phyloP scores from a whole-genome alignment of 1,140 invertebrate genomes.

The Formica exsecta region DNA sequence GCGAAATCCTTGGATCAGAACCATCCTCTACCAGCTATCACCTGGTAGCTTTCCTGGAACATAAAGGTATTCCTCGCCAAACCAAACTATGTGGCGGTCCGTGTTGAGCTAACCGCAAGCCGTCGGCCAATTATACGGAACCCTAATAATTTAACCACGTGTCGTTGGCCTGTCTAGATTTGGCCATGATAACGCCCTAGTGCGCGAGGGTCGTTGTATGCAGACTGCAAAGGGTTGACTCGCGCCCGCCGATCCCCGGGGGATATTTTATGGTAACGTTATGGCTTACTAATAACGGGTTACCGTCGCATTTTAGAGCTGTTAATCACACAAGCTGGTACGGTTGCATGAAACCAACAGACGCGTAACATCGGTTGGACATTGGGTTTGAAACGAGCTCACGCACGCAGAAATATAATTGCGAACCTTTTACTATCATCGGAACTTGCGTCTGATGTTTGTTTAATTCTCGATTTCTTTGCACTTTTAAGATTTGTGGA shows the following conservation, averaged over 20 bases:
- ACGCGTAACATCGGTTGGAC: slow-evolving; percentile 62
- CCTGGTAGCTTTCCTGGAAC: slow-evolving; percentile 18
- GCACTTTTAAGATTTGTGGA: background rate
- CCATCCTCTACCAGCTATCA: background rate
- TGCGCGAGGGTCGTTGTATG: slow-evolving; percentile 53
- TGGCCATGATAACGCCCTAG: slow-evolving; percentile 75
- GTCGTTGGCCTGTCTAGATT: slow-evolving; percentile 77
- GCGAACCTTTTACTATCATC: background rate
- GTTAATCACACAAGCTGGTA: slow-evolving; percentile 70
- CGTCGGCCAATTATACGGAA: slow-evolving; percentile 81
- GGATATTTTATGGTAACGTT: slow-evolving; percentile 81
- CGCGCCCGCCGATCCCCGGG: slow-evolving; percentile 49
- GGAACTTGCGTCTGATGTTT: background rate
- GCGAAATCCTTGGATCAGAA: slow-evolving; percentile 47
- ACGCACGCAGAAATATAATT: slow-evolving; percentile 47
- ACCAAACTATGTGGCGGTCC: slow-evolving; percentile 46
- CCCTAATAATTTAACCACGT: slow-evolving; percentile 81
- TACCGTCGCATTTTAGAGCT: slow-evolving; percentile 75
- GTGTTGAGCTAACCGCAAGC: slow-evolving; percentile 73
- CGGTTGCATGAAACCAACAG: slow-evolving; percentile 34
- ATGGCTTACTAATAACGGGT: slow-evolving; percentile 80
- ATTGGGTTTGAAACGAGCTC: slow-evolving; percentile 8
- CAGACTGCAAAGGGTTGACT: slow-evolving; percentile 32
- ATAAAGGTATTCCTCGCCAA: slow-evolving; percentile 57
- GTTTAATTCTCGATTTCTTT: background rate